Conservation (phyloP, 2,888 invertebrate species). For the Crossocerus cetratus region DNA sequence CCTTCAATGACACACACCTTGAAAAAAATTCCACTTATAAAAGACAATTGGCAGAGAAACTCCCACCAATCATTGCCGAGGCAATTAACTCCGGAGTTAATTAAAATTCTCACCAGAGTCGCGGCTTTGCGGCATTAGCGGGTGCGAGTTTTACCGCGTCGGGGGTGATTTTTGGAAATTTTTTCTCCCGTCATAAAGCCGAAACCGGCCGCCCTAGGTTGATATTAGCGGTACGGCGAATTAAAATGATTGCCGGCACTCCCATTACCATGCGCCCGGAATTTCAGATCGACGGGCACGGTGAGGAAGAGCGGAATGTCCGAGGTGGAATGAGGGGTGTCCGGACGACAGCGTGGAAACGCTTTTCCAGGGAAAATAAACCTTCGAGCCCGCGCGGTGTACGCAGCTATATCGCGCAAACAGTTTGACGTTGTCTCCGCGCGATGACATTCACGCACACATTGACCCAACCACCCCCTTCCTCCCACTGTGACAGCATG, state of each 20-base stretch:
- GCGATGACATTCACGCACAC: background rate
- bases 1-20: no score
- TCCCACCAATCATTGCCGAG: conserved; percentile 12
- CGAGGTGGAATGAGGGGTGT: no score
- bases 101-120: conserved; percentile 20
- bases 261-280: conserved; percentile 18
- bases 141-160: background rate
- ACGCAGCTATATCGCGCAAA: background rate
- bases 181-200: background rate
- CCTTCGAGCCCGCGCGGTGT: background rate
- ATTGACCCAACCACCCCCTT: no score
- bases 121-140: background rate
- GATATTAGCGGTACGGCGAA: conserved; percentile 2
- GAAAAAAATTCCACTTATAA: no score
- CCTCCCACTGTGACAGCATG: no score
- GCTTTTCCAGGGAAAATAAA: background rate
- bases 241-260: conserved; percentile 16
- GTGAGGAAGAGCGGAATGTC: no score
- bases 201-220: background rate
- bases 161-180: background rate
- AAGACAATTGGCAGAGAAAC: background rate
- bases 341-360: background rate
- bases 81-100: conserved; percentile 22
- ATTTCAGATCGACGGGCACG: conserved; percentile 7
- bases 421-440: background rate